Percentiles rank a stretch among this genome's conserved stretches.
Conservation (phyloP, 2,113 vertebrate genomes). For the Campylorhamphus procurvoides region DNA sequence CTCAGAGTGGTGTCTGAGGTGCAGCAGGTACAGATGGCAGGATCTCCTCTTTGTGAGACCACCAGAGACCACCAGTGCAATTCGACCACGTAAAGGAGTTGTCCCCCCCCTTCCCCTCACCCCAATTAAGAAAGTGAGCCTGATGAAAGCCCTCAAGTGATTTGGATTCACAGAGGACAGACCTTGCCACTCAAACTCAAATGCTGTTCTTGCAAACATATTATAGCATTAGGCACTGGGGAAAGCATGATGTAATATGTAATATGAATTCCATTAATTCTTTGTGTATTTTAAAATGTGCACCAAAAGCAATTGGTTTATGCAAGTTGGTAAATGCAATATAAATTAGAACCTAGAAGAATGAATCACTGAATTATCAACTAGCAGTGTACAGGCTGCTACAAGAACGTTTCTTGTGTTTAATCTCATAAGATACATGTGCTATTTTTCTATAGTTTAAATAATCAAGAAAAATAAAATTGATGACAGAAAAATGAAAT, state of each 20-base stretch:
- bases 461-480: neutral
- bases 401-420: neutral
- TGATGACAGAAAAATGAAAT: neutral
- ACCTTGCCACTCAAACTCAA: neutral
- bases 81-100: neutral
- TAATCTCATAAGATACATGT: neutral
- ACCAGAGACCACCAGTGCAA: neutral
- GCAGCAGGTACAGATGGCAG: neutral
- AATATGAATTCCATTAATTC: neutral
- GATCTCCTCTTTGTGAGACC: neutral
- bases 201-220: neutral
- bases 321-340: neutral
- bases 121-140: neutral
- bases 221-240: neutral
- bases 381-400: neutral
- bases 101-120: fast-evolving
- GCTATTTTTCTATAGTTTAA: neutral
- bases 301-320: neutral
- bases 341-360: neutral
- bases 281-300: neutral
- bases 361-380: neutral
- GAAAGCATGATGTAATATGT: neutral
- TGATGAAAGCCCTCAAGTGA: neutral
- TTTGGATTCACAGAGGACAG: neutral
- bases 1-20: neutral